A percentile compares a stretch with the other conserved stretches of the same genome.
These are phyloP conservation scores for Hermatobates lingyangjiaoensis DNA, from an alignment of 1,140 invertebrate species.

Conservation along the genomic window DNA sequence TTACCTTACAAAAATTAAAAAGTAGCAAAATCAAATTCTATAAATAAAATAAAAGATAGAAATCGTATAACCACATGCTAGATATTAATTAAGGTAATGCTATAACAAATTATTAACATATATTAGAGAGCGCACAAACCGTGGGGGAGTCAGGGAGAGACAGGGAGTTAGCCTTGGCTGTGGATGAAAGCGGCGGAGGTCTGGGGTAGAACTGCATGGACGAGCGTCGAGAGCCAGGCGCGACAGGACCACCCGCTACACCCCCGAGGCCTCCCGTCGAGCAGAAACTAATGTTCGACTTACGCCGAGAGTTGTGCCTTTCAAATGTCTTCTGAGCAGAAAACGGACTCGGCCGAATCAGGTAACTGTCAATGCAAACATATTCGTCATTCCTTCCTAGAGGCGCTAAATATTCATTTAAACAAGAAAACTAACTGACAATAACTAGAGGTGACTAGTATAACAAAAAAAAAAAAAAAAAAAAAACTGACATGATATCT, in stretches of 20 bases:
- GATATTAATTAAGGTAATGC: too few relatives aligned
- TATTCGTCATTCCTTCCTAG: neutral
- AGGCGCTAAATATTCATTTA: too few relatives aligned
- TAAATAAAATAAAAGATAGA: too few relatives aligned
- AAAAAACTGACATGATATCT: slow-evolving; percentile 68
- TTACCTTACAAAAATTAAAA: too few relatives aligned
- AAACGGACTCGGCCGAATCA: slow-evolving; percentile 76
- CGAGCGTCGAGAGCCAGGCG: slow-evolving; percentile 27
- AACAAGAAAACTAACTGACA: too few relatives aligned
- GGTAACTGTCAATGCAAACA: slow-evolving; percentile 35
- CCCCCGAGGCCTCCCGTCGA: slow-evolving; percentile 39
- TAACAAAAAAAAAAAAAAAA: neutral
- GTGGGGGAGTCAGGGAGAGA: slow-evolving; percentile 56
- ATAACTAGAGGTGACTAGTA: neutral
- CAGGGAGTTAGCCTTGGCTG: slow-evolving; percentile 68
- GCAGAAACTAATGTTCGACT: slow-evolving; percentile 77
- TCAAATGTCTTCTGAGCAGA: slow-evolving; percentile 87
- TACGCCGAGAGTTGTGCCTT: slow-evolving; percentile 69
- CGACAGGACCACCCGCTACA: slow-evolving; percentile 28
- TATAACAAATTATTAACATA: too few relatives aligned
- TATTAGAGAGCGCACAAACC: too few relatives aligned
- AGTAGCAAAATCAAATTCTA: too few relatives aligned
- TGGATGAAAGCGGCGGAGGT: slow-evolving; percentile 47
- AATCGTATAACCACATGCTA: too few relatives aligned
- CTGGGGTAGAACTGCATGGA: slow-evolving; percentile 26